Conservation (phyloP, 2,113 vertebrate genomes). For the Dolichotis patagonum region DNA sequence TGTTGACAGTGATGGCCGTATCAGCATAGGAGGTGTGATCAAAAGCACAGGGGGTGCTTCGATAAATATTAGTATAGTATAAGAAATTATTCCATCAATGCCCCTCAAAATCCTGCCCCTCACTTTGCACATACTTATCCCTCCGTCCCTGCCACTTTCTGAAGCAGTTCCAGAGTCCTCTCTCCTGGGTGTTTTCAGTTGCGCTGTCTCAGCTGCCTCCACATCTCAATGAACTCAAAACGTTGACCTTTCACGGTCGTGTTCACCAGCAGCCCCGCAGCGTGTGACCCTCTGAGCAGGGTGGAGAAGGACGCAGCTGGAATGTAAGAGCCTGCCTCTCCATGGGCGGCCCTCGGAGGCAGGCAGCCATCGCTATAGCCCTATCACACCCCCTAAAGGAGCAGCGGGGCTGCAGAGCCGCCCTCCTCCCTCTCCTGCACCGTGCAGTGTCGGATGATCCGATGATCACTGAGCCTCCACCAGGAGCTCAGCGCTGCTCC, state of each 20-base stretch:
- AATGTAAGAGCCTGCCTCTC: background rate
- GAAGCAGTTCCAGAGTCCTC: background rate
- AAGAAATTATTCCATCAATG: background rate
- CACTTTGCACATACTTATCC: background rate
- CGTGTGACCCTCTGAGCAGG: rapidly evolving
- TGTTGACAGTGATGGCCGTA: background rate
- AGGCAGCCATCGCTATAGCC: background rate
- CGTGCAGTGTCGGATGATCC: background rate
- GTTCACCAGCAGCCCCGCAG: background rate
- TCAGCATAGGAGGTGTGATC: background rate
- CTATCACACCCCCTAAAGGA: background rate
- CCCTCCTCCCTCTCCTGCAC: background rate
- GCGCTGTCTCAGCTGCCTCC: background rate
- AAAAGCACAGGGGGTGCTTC: background rate
- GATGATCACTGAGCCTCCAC: background rate
- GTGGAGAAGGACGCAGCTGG: background rate
- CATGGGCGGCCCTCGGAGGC: background rate
- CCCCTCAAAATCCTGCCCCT: background rate
- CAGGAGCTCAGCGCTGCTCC: background rate
- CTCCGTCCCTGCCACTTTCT: background rate
- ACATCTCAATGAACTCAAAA: background rate
- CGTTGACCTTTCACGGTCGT: background rate
- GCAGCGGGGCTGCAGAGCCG: background rate
- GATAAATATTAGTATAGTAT: background rate
- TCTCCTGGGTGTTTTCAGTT: background rate